Conservation (phyloP, 2,113 vertebrate genomes). For the Tragelaphus imberbis region DNA sequence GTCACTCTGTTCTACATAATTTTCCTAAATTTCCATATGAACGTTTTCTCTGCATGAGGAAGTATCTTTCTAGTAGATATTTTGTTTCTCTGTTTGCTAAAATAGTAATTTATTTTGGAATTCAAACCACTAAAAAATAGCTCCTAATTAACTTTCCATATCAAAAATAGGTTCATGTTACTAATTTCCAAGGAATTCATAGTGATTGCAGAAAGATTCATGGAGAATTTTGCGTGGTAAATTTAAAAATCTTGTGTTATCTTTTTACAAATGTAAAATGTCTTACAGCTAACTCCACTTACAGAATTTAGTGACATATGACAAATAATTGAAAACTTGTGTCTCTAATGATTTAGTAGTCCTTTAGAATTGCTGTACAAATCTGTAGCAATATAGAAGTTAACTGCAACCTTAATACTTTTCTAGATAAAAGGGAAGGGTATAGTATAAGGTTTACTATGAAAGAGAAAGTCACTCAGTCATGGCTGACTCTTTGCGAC, state of each 20-base stretch:
- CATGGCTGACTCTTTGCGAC: background rate
- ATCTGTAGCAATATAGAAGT: background rate
- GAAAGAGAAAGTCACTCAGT: background rate
- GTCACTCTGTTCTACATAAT: background rate
- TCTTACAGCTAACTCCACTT: background rate
- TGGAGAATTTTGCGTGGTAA: conserved; percentile 1
- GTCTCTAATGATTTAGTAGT: background rate
- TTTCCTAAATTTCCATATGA: background rate
- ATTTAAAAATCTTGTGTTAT: background rate
- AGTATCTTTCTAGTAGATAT: background rate
- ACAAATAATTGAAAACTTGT: background rate
- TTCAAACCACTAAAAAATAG: background rate
- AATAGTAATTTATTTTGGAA: conserved; percentile 7
- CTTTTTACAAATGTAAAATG: background rate
- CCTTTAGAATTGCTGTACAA: background rate
- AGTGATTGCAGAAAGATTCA: background rate
- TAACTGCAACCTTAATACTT: background rate
- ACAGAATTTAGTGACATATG: background rate
- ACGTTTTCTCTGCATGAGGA: background rate
- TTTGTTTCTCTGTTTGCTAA: conserved; percentile 26
- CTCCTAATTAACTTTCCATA: background rate
- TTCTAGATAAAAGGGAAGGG: background rate
- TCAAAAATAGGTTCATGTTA: background rate
- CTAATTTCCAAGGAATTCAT: background rate
- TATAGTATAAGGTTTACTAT: background rate